Evolutionary conservation across 2,113 vertebrate species (phyloP), one percentile per base, ranked within the genome.

Genomic region (Hipposideros armiger): DNA sequence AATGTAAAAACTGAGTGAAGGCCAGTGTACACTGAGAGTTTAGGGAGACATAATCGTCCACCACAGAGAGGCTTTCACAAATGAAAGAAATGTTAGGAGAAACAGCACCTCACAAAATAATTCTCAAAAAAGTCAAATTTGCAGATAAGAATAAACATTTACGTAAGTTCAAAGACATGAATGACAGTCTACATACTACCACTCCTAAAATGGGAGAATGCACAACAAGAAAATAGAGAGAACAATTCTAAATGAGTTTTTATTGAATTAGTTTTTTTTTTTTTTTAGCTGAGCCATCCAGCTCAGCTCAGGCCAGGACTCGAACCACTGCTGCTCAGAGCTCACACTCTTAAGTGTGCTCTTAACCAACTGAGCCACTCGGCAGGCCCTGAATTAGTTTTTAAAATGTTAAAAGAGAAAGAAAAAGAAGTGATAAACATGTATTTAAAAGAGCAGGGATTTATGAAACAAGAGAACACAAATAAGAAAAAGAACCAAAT

Each of bases 381-480:
- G 36, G 36, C 36, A 36, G 36, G 36, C 36, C 36, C 36, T 50
- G 11, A 50, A 50, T 50, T 50, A 66, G 15, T 56, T 56, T 90
- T 91, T 28, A 3, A 87, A 62, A 70, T 70, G 16, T 45, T 91
- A 58, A 40, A 56, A 42, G 81, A 42, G 81, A 91, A 67, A 60
- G 16, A 70, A 62, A 76, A 74, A 60, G 40, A 62, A 28, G 36
- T 84, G 28, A 80, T 42, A 96, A 78, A 66, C 9, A 5, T 52
- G 69, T 22, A 42, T 36, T 32, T 36, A 60, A 88, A 94, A 76
- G 50, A 73, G 66, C 11, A 92, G 9, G 24, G 17, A 24, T 26
- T 90, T 70, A 88, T 52, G 1, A 90, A 96, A 93, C 52, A 94
- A 94, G 74, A 15, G 17, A 15, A 84, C 91, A 83, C 4, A 7